Percentiles rank a stretch among this genome's conserved stretches.
Conservation (phyloP, 2,888 invertebrate genomes). For the Hypolimnas misippus region DNA sequence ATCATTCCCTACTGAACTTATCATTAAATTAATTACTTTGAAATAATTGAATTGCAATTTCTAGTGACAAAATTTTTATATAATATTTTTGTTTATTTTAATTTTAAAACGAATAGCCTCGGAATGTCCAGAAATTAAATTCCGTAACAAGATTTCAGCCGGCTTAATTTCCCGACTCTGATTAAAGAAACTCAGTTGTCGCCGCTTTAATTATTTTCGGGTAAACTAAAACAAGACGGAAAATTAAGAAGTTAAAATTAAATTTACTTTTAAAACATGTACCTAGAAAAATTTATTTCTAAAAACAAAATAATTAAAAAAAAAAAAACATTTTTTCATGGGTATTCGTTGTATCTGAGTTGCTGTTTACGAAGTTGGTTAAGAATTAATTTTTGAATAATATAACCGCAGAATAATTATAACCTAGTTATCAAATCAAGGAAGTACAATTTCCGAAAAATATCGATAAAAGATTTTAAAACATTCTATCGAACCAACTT, state of each 20-base stretch:
- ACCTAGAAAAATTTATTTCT: not conserved
- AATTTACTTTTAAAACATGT: conserved; percentile 12
- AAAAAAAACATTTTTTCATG: not conserved
- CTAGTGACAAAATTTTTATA: not conserved
- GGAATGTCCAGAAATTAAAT: conserved; percentile 17
- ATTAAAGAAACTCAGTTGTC: conserved; percentile 24
- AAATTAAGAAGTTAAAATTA: not conserved
- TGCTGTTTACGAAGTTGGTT: too few species aligned
- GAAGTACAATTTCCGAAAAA: too few species aligned
- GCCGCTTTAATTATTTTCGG: conserved; percentile 27
- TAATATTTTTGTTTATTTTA: not conserved
- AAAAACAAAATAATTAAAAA: not conserved
- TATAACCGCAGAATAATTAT: too few species aligned
- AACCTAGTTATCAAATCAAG: too few species aligned
- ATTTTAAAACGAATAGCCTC: not conserved
- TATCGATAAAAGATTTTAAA: too few species aligned
- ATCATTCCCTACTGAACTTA: too few species aligned
- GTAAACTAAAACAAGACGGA: conserved; percentile 11
- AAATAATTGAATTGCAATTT: too few species aligned
- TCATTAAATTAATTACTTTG: too few species aligned
- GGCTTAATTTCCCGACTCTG: conserved; percentile 15
- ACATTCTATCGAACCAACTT: too few species aligned
- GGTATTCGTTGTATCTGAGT: too few species aligned
- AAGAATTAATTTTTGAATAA: too few species aligned
- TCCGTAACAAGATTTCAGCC: conserved; percentile 18